These are phyloP conservation scores for Mya arenaria DNA, from an alignment of 1,140 invertebrate genomes.

Conservation along the genomic window DNA sequence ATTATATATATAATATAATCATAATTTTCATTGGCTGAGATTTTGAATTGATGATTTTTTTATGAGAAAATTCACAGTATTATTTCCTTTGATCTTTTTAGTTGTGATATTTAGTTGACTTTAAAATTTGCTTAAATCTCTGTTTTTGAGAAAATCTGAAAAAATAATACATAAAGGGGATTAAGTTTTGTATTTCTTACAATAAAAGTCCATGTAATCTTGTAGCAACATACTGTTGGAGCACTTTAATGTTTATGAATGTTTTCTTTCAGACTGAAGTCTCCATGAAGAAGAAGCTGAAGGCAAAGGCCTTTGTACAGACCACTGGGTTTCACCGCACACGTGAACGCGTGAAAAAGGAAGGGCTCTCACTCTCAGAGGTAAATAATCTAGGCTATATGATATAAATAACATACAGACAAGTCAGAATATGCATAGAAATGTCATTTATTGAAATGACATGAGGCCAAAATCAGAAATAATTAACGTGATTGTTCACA, in stretches of 20 bases:
- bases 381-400: no score
- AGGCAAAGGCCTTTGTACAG: conserved; percentile 14
- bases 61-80: no score
- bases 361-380: background rate
- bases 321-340: background rate
- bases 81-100: background rate
- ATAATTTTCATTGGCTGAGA: no score
- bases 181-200: background rate
- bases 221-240: background rate
- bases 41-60: no score
- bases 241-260: background rate
- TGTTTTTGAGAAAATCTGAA: background rate
- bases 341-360: background rate
- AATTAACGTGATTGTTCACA: background rate
- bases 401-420: no score
- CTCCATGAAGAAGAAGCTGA: conserved; percentile 9
- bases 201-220: background rate
- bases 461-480: background rate
- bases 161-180: background rate
- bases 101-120: background rate
- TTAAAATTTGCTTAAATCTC: background rate
- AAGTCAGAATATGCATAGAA: background rate
- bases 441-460: background rate
- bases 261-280: background rate
- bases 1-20: no score